A percentile compares a stretch with the other conserved stretches of the same genome.
phyloP scores from a whole-genome alignment of 1,140 invertebrate genomes.

The Conus ventricosus region DNA sequence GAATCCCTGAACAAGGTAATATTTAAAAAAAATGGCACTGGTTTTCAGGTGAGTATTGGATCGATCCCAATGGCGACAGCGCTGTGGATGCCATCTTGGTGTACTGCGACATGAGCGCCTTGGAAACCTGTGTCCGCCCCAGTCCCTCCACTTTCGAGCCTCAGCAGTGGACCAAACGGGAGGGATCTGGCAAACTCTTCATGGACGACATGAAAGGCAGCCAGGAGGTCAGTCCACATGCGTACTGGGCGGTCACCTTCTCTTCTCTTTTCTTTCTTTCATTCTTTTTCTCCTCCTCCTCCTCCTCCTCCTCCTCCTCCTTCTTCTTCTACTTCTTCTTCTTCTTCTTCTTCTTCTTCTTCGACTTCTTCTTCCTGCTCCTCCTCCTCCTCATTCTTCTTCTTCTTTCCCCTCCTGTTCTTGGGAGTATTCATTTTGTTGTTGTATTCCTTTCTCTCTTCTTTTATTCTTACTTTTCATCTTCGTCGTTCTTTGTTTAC shows the following conservation, averaged over 20 bases:
- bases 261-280: too few relatives aligned
- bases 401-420: too few relatives aligned
- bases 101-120: slow-evolving; percentile 84
- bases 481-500: background rate
- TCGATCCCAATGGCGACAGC: slow-evolving; percentile 91
- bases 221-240: slow-evolving; percentile 44
- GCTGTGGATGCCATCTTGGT: slow-evolving; percentile 87
- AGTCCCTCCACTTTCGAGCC: slow-evolving; percentile 77
- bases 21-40: too few relatives aligned
- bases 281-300: background rate
- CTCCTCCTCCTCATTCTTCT: too few relatives aligned
- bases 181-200: slow-evolving; percentile 42
- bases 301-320: background rate
- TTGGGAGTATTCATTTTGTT: background rate
- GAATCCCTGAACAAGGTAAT: too few relatives aligned
- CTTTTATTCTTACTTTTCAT: background rate
- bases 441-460: background rate
- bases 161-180: slow-evolving; percentile 47
- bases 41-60: slow-evolving; percentile 87
- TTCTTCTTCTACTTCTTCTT: background rate
- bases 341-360: background rate
- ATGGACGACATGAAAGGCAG: slow-evolving; percentile 46
- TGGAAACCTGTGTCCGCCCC: slow-evolving; percentile 84
- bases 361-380: too few relatives aligned
- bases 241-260: too few relatives aligned